Evolutionary conservation across 2,113 vertebrate species (phyloP), one percentile per base, ranked within the genome.

Genomic region (Recurvirostra avosetta): DNA sequence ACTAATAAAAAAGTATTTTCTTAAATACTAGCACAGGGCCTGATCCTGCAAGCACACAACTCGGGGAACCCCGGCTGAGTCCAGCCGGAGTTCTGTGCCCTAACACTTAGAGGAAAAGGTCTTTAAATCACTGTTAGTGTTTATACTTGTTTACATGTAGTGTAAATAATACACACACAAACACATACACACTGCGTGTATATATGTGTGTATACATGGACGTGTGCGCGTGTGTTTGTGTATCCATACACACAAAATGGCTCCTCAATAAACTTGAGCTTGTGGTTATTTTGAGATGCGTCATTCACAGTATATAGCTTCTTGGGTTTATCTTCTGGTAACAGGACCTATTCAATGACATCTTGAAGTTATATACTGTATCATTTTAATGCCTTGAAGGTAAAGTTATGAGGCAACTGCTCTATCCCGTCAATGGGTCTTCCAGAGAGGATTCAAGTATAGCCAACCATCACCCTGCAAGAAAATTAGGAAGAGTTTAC

Each of bases 401-500:
- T 92, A 88, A 86, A 94, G 80, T 25, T 88, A 76, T 0, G 55
- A 86, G 96, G 95, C 92, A 97, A 83, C 58, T 72, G 90, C 84
- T 95, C 82, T 93, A 53, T 72, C 92, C 63, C 87, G 45, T 99
- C 98, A 99, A 53, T 99, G 98, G 25, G 97, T 97, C 97, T 99
- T 99, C 99, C 99, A 99, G 73, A 99, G 98, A 10, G 99, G 99
- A 90, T 97, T 98, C 96, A 98, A 96, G 92, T 99, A 99, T 29
- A 98, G 96, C 99, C 99, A 99, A 53, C 98, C 98, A 1, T 99
- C 99, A 1, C 98, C 99, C 99, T 99, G 97, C 22, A 97, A 96
- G 75, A 95, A 84, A 97, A 98, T 92, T 17, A 66, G 49, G 81
- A 21, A 88, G 50, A 93, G 45, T 47, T 95, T 73, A 95, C 68